Conservation (phyloP, 1,140 invertebrate genomes). For the Drosophila orena region DNA sequence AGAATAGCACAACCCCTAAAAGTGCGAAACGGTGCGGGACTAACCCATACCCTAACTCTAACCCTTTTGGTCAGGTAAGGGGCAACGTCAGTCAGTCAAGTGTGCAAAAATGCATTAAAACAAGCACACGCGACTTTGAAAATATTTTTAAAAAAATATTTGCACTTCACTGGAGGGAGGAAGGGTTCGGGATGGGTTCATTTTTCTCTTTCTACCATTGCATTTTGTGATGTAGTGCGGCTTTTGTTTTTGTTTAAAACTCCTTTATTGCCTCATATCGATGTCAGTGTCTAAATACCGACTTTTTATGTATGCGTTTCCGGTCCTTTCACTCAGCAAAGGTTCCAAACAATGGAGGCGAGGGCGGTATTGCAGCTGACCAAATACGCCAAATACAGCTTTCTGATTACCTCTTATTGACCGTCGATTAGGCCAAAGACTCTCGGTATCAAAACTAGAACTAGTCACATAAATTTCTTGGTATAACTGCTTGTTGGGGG, state of each 20-base stretch:
- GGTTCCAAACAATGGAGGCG: slow-evolving; percentile 18
- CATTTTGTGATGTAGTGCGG: slow-evolving; percentile 35
- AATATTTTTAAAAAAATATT: slow-evolving; percentile 56
- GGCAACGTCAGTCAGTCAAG: slow-evolving; percentile 62
- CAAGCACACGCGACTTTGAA: slow-evolving; percentile 73
- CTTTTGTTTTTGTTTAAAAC: slow-evolving; percentile 75
- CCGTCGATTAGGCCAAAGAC: slow-evolving; percentile 36
- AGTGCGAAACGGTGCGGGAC: slow-evolving; percentile 5
- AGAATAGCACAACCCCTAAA: slow-evolving; percentile 40
- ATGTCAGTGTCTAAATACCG: slow-evolving; percentile 38
- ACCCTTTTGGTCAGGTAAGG: slow-evolving; percentile 65
- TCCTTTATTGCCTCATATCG: slow-evolving; percentile 80
- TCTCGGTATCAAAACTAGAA: slow-evolving; percentile 6
- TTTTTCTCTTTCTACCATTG: slow-evolving; percentile 6
- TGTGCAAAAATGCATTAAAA: slow-evolving; percentile 80
- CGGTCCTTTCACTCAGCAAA: slow-evolving; percentile 45
- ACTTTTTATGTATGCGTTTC: slow-evolving; percentile 66
- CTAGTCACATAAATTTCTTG: slow-evolving; percentile 43
- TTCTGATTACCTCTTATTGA: slow-evolving; percentile 66
- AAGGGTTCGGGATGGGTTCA: background rate
- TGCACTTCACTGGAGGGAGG: slow-evolving; percentile 54
- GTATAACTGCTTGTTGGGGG: slow-evolving; percentile 29
- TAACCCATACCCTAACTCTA: slow-evolving; percentile 33
- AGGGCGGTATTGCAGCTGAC: slow-evolving; percentile 49
- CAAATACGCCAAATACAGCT: slow-evolving; percentile 33